These are phyloP conservation scores for Drosophila cognata DNA, from an alignment of 2,888 invertebrate species.

Conservation along the genomic window DNA sequence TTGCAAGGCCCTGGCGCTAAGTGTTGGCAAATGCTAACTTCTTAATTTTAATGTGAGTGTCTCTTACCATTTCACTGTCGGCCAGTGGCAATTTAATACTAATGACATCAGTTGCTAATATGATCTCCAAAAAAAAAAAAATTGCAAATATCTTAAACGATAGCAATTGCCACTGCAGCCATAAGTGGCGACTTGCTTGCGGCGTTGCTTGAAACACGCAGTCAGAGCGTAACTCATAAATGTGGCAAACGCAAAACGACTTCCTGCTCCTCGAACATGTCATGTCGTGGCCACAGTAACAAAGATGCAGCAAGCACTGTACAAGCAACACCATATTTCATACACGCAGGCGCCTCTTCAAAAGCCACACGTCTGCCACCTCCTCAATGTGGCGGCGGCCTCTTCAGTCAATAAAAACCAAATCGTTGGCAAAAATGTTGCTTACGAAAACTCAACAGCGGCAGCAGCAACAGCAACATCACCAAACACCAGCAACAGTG, in stretches of 20 bases:
- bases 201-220: slow-evolving; percentile 68
- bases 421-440: slow-evolving; percentile 68
- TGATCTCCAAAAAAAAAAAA: slow-evolving; percentile 58
- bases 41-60: slow-evolving; percentile 72
- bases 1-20: slow-evolving; percentile 61
- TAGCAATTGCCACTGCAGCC: slow-evolving; percentile 24
- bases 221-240: slow-evolving; percentile 75
- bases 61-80: slow-evolving; percentile 53
- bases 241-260: slow-evolving; percentile 77
- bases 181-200: slow-evolving; percentile 69
- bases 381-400: slow-evolving; percentile 58
- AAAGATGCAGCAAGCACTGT: slow-evolving; percentile 39
- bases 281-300: slow-evolving; percentile 51
- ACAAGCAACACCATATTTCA: slow-evolving; percentile 62
- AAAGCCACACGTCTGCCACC: slow-evolving; percentile 47
- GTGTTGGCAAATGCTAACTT: slow-evolving; percentile 69
- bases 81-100: slow-evolving; percentile 34
- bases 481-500: slow-evolving; percentile 2
- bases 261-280: slow-evolving; percentile 78
- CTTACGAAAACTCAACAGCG: slow-evolving; percentile 41
- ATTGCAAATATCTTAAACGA: slow-evolving; percentile 52
- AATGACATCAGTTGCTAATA: slow-evolving; percentile 72
- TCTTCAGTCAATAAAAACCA: slow-evolving; percentile 77
- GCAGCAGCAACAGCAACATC: slow-evolving; percentile 23
- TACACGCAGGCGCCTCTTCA: slow-evolving; percentile 73